Evolutionary conservation across 2,888 invertebrate species (phyloP).

Genomic region (Hyles lineata): DNA sequence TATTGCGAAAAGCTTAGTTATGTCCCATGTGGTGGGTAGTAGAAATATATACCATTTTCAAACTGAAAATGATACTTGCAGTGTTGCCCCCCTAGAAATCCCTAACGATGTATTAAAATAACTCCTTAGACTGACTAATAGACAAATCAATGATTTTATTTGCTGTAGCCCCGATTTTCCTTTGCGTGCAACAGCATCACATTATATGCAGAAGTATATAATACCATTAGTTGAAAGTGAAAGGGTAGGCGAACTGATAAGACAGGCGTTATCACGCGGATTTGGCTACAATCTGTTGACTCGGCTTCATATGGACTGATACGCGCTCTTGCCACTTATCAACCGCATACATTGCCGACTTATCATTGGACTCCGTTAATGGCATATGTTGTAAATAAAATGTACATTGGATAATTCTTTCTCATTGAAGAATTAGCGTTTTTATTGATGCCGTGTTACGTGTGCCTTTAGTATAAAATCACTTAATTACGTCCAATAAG

Average conservation of each 20-base stretch:
- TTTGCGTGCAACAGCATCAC: too few relatives aligned
- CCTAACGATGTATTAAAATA: too few relatives aligned
- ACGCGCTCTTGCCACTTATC: not conserved
- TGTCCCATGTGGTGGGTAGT: too few relatives aligned
- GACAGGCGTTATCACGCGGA: not conserved
- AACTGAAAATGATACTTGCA: too few relatives aligned
- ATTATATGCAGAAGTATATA: too few relatives aligned
- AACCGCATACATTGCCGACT: not conserved
- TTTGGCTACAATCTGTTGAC: constrained; percentile 15
- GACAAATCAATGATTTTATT: too few relatives aligned
- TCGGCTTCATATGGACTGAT: not conserved
- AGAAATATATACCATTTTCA: too few relatives aligned
- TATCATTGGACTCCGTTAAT: constrained; percentile 5
- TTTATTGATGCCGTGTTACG: not conserved
- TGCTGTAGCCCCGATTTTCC: too few relatives aligned
- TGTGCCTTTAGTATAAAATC: not conserved
- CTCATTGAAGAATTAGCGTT: not conserved
- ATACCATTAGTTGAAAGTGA: not conserved
- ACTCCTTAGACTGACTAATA: too few relatives aligned
- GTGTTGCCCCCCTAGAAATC: too few relatives aligned
- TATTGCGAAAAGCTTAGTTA: too few relatives aligned
- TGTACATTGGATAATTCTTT: not conserved
- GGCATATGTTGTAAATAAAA: not conserved
- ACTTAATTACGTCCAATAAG: too few relatives aligned
- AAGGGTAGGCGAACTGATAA: not conserved